Conservation (phyloP, 2,797 vertebrate species). For the Acrossocheilus fasciatus region DNA sequence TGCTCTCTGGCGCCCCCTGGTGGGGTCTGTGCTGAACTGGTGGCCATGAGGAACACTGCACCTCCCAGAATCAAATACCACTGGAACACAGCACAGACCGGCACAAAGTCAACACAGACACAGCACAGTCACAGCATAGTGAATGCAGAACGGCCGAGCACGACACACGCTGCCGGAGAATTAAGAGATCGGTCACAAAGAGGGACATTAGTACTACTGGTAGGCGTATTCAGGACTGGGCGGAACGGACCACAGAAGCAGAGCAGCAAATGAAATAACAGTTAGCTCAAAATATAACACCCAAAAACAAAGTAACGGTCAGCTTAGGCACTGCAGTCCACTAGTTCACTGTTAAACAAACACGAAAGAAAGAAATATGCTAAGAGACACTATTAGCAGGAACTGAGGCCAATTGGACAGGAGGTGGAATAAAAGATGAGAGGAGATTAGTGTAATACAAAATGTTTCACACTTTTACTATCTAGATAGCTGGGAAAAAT, state of each 20-base stretch:
- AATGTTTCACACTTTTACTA: background rate
- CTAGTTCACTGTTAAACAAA: constrained; percentile 27
- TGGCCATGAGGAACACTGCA: constrained; percentile 91
- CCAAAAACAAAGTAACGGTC: background rate
- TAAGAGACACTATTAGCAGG: background rate
- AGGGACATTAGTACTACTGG: background rate
- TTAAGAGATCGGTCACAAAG: background rate
- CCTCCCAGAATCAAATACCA: constrained; percentile 97
- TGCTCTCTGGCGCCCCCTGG: constrained; percentile 84
- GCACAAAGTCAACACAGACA: constrained; percentile 75
- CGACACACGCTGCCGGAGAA: constrained; percentile 3
- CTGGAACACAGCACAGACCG: constrained; percentile 84
- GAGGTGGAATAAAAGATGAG: constrained; percentile 5
- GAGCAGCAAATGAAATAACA: constrained; percentile 1
- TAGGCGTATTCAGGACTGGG: too few relatives aligned
- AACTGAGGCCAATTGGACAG: background rate
- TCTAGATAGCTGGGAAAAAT: background rate
- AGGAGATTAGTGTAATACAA: background rate
- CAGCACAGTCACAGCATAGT: constrained; percentile 60
- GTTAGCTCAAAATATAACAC: constrained; percentile 3
- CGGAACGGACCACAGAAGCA: background rate
- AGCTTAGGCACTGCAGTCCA: constrained; percentile 55
- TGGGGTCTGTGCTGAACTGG: constrained; percentile 87
- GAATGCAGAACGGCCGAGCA: constrained; percentile 37
- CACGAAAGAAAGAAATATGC: background rate